Conservation (phyloP, 1,140 invertebrate genomes). For the Procambarus virginalis region DNA sequence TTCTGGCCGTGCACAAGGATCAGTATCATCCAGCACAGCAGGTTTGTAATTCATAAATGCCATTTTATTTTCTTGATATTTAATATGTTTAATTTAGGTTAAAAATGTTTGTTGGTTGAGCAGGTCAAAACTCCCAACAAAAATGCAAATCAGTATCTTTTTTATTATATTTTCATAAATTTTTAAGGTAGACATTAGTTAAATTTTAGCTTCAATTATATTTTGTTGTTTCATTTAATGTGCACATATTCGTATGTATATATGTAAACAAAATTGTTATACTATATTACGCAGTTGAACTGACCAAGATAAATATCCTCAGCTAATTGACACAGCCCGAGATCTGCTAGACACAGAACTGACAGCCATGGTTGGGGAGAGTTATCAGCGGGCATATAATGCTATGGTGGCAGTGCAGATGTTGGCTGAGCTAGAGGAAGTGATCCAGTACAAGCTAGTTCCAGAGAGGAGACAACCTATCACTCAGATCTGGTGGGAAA, state of each 20-base stretch:
- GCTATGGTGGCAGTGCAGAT: slow-evolving; percentile 98
- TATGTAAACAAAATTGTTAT: background rate
- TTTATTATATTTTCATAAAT: no score
- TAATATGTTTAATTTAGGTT: no score
- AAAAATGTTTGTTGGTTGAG: no score
- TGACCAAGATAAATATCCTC: slow-evolving; percentile 68
- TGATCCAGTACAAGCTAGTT: slow-evolving; percentile 95
- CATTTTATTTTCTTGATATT: background rate
- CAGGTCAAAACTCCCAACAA: no score
- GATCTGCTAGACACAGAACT: slow-evolving; percentile 97
- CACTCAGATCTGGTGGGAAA: slow-evolving; percentile 95
- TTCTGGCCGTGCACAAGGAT: slow-evolving; percentile 92
- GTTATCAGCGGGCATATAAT: slow-evolving; percentile 96
- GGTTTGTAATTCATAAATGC: slow-evolving; percentile 61
- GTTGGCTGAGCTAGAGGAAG: slow-evolving; percentile 97
- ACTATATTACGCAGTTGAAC: background rate
- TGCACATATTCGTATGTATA: no score
- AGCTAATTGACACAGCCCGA: slow-evolving; percentile 91
- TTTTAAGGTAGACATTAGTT: no score
- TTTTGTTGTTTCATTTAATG: background rate
- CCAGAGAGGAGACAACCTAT: slow-evolving; percentile 89
- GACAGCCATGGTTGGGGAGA: slow-evolving; percentile 98
- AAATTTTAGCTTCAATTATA: background rate
- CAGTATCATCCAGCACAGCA: slow-evolving; percentile 82
- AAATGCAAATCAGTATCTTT: no score